These are phyloP conservation scores for Drosophila sproati DNA, from an alignment of 1,140 invertebrate species.

Conservation along the genomic window DNA sequence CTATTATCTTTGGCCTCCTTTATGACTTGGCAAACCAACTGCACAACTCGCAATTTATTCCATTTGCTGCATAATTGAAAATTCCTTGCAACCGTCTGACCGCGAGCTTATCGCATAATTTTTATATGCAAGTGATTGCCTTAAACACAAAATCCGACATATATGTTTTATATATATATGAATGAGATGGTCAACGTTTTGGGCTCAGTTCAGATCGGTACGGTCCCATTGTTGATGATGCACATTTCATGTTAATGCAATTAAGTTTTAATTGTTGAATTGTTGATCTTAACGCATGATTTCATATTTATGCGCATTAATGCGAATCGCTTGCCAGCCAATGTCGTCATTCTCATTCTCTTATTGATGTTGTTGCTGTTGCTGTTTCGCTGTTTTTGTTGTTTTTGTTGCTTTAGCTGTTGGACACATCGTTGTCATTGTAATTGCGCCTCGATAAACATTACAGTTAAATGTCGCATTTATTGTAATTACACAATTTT, in stretches of 20 bases:
- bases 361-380: slow-evolving; percentile 18
- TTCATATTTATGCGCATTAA: slow-evolving; percentile 83
- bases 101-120: slow-evolving; percentile 41
- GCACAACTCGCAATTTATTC: slow-evolving; percentile 34
- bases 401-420: slow-evolving; percentile 4
- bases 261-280: slow-evolving; percentile 84
- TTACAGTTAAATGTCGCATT: slow-evolving; percentile 80
- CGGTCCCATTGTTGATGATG: slow-evolving; percentile 71
- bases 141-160: not conserved
- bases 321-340: slow-evolving; percentile 61
- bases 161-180: not conserved
- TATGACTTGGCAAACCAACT: slow-evolving; percentile 19
- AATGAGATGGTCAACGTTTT: slow-evolving; percentile 3
- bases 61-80: slow-evolving; percentile 53
- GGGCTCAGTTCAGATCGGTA: not conserved
- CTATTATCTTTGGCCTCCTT: slow-evolving; percentile 5
- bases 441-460: slow-evolving; percentile 77
- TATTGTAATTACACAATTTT: slow-evolving; percentile 77
- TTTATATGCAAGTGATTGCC: slow-evolving; percentile 44
- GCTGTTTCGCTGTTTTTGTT: not conserved
- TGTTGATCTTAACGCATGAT: slow-evolving; percentile 83
- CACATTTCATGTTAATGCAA: slow-evolving; percentile 83
- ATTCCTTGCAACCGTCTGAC: slow-evolving; percentile 31
- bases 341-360: slow-evolving; percentile 53
- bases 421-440: slow-evolving; percentile 64